A percentile compares a stretch with the other conserved stretches of the same genome.
These are phyloP conservation scores for Pheosia gnoma DNA, from an alignment of 2,888 invertebrate species.

Conservation along the genomic window DNA sequence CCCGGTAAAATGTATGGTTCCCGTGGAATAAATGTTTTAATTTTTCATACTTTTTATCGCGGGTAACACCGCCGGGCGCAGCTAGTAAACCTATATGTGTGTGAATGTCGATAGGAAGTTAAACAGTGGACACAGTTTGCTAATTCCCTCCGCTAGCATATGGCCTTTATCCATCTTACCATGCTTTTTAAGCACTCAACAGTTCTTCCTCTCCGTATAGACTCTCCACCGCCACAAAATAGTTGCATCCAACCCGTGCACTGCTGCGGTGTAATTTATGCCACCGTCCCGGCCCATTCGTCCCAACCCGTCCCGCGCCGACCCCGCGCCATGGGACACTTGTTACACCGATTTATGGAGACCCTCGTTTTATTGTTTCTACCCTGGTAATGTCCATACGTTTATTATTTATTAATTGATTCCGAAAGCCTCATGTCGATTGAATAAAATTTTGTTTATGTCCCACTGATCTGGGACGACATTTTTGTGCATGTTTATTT, in stretches of 20 bases:
- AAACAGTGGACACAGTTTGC: too few species aligned
- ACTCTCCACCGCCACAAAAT: constrained; percentile 19
- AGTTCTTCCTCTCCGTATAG: constrained; percentile 10
- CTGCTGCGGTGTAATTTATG: constrained; percentile 53
- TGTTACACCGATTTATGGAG: constrained; percentile 62
- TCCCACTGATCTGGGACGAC: constrained; percentile 24
- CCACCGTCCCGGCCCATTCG: constrained; percentile 44
- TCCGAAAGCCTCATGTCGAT: constrained; percentile 48
- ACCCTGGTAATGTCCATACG: constrained; percentile 47
- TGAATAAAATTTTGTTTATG: constrained; percentile 47
- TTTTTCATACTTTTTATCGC: too few species aligned
- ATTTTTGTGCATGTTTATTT: constrained; percentile 36
- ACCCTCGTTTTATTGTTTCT: constrained; percentile 52
- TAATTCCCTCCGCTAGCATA: too few species aligned
- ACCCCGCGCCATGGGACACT: constrained; percentile 56
- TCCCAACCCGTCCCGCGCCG: constrained; percentile 27
- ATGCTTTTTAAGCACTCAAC: too few species aligned
- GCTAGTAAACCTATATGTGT: too few species aligned
- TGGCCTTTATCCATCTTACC: too few species aligned
- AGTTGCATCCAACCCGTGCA: constrained; percentile 25
- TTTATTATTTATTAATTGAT: constrained; percentile 74
- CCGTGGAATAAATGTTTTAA: too few species aligned
- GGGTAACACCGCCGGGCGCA: too few species aligned
- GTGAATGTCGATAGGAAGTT: too few species aligned
- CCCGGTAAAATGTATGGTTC: too few species aligned